phyloP scores from a whole-genome alignment of 2,888 invertebrate genomes.

The Dusona sp. region DNA sequence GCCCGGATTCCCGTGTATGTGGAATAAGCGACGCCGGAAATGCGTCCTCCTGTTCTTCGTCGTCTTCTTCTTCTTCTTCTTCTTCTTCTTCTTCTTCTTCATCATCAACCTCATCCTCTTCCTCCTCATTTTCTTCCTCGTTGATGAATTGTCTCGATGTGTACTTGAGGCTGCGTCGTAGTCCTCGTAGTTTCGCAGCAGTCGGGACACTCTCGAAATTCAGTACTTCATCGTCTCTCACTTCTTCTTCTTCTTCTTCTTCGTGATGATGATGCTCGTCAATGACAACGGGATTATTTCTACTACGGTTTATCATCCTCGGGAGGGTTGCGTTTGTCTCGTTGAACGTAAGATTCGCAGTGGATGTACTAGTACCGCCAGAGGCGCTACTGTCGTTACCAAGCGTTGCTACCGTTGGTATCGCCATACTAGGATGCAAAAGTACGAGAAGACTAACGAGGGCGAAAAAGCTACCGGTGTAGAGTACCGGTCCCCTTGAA shows the following conservation, averaged over 20 bases:
- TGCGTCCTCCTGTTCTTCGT: conserved; percentile 41
- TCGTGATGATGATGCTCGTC: conserved; percentile 4
- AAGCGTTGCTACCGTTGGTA: conserved; percentile 51
- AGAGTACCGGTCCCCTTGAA: conserved; percentile 48
- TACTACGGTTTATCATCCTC: conserved; percentile 29
- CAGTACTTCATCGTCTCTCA: conserved; percentile 10
- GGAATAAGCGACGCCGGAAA: conserved; percentile 51
- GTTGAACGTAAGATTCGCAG: conserved; percentile 9
- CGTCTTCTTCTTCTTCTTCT: conserved; percentile 38
- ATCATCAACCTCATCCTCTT: conserved; percentile 6
- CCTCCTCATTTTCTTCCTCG: conserved; percentile 21
- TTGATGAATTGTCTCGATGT: conserved; percentile 31
- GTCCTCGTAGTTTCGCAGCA: conserved; percentile 33
- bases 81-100: conserved; percentile 41
- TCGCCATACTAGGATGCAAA: conserved; percentile 60
- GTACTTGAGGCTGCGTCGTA: conserved; percentile 47
- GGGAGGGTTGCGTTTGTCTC: conserved; percentile 39
- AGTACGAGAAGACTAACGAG: conserved; percentile 69
- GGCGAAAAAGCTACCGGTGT: conserved; percentile 59
- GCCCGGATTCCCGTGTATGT: conserved; percentile 60
- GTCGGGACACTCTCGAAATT: conserved; percentile 52
- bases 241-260: background rate
- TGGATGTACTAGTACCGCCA: conserved; percentile 36
- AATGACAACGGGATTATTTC: conserved; percentile 6
- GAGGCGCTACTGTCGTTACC: conserved; percentile 33